Conservation (phyloP, 2,113 vertebrate genomes). For the Alouatta palliata region DNA sequence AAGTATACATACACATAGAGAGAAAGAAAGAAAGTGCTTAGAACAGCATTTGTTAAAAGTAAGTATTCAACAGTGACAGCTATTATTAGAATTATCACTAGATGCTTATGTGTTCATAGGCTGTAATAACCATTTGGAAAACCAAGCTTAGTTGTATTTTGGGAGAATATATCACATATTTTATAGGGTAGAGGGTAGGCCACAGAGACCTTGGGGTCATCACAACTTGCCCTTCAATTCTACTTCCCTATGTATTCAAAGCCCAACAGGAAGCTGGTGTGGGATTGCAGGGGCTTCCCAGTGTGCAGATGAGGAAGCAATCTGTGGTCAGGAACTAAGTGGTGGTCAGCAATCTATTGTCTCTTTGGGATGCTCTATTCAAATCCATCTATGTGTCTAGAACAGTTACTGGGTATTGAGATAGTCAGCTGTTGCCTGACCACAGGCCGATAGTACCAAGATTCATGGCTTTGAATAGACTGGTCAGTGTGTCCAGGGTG, state of each 20-base stretch:
- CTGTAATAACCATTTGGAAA: background rate
- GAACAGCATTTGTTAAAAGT: background rate
- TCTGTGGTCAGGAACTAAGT: background rate
- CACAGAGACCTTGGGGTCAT: background rate
- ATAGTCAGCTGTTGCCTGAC: background rate
- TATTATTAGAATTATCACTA: background rate
- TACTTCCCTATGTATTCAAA: background rate
- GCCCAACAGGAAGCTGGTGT: background rate
- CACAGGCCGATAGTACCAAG: background rate
- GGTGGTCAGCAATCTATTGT: background rate
- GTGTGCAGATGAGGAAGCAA: background rate
- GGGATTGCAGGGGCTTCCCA: background rate
- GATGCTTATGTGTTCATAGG: background rate
- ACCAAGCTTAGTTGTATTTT: background rate
- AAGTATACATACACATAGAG: no score
- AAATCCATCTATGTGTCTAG: background rate
- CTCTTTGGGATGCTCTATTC: background rate
- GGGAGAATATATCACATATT: background rate
- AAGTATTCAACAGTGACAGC: background rate
- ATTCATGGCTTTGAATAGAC: background rate
- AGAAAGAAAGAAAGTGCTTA: background rate
- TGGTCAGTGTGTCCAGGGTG: background rate
- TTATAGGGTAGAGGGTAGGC: background rate
- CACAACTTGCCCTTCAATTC: fast-evolving
- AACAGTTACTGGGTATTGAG: background rate